Evolutionary conservation across 2,113 vertebrate species (phyloP), one percentile per base, ranked within the genome.

Genomic region (Morone chrysops): DNA sequence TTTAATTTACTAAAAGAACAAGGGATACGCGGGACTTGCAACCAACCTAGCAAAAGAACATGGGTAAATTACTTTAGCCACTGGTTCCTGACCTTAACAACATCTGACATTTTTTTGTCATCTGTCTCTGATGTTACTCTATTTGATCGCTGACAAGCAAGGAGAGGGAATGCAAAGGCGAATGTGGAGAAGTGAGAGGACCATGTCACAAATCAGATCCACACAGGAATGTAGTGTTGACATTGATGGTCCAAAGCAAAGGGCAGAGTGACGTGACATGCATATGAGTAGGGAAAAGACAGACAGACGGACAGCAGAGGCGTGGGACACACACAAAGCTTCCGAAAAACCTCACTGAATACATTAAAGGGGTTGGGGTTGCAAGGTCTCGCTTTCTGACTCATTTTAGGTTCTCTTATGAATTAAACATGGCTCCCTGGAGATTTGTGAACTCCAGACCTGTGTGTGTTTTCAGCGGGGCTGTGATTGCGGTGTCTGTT

Each of bases 181-280:
- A 70, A 70, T 50, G 18, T 20, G n/a, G 62, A 80, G n/a, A 67
- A 78, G 87, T 74, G 83, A 85, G 77, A 80, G 80, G 61, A 53
- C 65, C 75, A 69, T 88, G 89, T 93, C 94, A 93, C 83, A 81
- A 77, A 85, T 83, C 88, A 80, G 87, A 91, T 85, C 92, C 94
- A 93, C 92, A 89, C 86, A 94, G 94, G 94, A 93, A 92, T 89
- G 91, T 68, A 48, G 78, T 95, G 93, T 95, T 95, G 93, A 94
- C 94, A 92, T 83, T 91, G 93, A 93, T 88, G 86, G 82, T 91
- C 89, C 80, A 93, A 93, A 94, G 93, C 92, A 95, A 95, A 95
- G 94, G 94, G 95, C 95, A 95, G 86, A 86, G 78, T 82, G 92
- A 94, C 92, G 95, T 94, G 94, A 95, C 92, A 40, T 51, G 94